Evolutionary conservation across 1,140 invertebrate species (phyloP).

Genomic region (Temnothorax curvispinosus): DNA sequence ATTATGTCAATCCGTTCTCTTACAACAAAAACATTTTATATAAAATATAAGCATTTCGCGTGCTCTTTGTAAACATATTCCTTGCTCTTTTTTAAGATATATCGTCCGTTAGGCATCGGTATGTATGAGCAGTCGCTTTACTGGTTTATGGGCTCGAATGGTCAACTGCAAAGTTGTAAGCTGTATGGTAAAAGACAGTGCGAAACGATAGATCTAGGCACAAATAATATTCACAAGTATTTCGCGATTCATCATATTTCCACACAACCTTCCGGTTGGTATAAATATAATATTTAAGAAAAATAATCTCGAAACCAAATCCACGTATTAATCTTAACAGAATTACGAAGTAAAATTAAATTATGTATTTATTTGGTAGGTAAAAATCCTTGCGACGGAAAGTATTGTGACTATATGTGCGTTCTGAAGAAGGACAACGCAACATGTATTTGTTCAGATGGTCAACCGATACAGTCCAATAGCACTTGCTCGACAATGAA

Average conservation of each 20-base stretch:
- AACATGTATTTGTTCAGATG: conserved; percentile 87
- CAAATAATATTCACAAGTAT: conserved; percentile 78
- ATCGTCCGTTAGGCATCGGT: conserved; percentile 84
- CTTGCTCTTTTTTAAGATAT: conserved; percentile 72
- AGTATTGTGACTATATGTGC: conserved; percentile 87
- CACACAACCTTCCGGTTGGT: conserved; percentile 83
- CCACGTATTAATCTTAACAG: not conserved
- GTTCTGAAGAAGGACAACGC: conserved; percentile 82
- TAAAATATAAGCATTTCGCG: not conserved
- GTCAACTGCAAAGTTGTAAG: conserved; percentile 86
- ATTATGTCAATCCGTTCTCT: not conserved
- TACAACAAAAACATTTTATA: not conserved
- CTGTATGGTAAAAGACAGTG: conserved; percentile 84
- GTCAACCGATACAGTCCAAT: conserved; percentile 67
- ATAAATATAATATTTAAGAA: not conserved
- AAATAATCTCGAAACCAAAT: not conserved
- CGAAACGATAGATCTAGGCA: conserved; percentile 73
- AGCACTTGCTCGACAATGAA: conserved; percentile 39
- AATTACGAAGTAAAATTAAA: conserved; percentile 5
- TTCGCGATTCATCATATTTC: conserved; percentile 87
- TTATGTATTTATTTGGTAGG: conserved; percentile 63
- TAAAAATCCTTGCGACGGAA: conserved; percentile 83
- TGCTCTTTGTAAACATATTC: not conserved
- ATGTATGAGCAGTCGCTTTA: conserved; percentile 88
- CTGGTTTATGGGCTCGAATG: conserved; percentile 84